phyloP scores from a whole-genome alignment of 2,888 invertebrate species.

The Embidobia sp. region DNA sequence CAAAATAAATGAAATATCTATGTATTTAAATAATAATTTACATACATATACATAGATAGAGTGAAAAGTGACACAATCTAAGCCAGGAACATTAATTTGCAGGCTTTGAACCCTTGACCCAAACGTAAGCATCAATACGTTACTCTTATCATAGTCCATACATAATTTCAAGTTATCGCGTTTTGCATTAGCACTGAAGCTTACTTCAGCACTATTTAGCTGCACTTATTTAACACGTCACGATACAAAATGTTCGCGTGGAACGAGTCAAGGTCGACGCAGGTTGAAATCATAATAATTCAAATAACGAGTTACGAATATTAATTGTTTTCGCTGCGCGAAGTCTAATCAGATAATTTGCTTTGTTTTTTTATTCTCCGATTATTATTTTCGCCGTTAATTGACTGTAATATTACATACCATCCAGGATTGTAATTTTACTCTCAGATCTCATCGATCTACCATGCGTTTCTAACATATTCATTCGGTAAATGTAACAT shows the following conservation, averaged over 20 bases:
- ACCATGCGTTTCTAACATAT: conserved; percentile 15
- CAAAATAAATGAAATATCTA: too few relatives aligned
- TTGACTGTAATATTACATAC: too few relatives aligned
- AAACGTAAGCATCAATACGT: conserved; percentile 19
- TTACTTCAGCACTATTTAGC: conserved; percentile 6
- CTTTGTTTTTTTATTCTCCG: too few relatives aligned
- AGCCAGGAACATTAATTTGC: neutral
- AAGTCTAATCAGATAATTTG: too few relatives aligned
- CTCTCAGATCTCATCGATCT: conserved; percentile 26
- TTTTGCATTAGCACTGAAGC: conserved; percentile 21
- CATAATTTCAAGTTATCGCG: conserved; percentile 40
- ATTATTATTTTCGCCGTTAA: too few relatives aligned
- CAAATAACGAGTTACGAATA: neutral
- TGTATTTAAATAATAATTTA: too few relatives aligned
- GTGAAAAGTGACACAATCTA: neutral
- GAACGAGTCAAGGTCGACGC: conserved; percentile 33
- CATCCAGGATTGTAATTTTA: conserved; percentile 20
- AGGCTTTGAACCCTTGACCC: conserved; percentile 26
- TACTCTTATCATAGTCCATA: conserved; percentile 27
- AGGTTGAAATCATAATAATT: too few relatives aligned
- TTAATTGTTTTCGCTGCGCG: neutral
- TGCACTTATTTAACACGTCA: conserved; percentile 18
- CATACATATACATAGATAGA: neutral
- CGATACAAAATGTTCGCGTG: conserved; percentile 31
- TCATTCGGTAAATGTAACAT: conserved; percentile 22